Evolutionary conservation across 1,140 invertebrate genomes (phyloP), one percentile per base, ranked within the genome.

Genomic region (Plodia interpunctella): DNA sequence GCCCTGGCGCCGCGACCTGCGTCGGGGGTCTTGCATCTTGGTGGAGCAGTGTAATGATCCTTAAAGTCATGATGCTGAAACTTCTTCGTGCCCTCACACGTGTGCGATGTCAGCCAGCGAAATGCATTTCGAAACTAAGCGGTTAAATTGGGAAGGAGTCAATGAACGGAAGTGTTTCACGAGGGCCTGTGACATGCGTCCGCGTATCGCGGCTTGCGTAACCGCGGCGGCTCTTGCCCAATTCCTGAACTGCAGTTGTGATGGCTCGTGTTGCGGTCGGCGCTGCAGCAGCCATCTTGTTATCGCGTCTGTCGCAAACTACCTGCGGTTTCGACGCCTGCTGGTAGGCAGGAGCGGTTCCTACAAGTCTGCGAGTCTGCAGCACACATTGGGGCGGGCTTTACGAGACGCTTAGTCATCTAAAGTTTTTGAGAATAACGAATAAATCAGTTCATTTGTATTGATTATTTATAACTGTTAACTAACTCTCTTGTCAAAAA

Each of bases 121-220:
- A 83, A 78, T 32, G 72, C 71, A 78, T 87, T 82, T 85, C 80
- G 78, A 85, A 77, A 87, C 68, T 59, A 69, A 72, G 60, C 60
- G 38, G 75, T 80, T 87, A 84, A 83, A 87, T 87, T 82, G 80
- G 80, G 80, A 81, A 82, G 72, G 83, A 88, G 87, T 89, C 87
- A 89, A 89, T 80, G 87, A 87, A 89, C 87, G 87, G 82, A 89
- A 88, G 83, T 86, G 78, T 86, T 89, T 89, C 81, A 85, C 81
- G 76, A 78, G 73, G 74, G 71, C 49, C 63, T 59, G 84, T 87
- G 87, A 89, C 84, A 87, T 77, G 78, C 74, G 76, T 60, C 62
- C 74, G 71, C 74, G 76, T 80, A 86, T 89, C 84, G 72, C 66
- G 56, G 62, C 80, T 87, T 87, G 82, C 83, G 79, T 75, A 85